Evolutionary conservation across 1,140 invertebrate species (phyloP).

Genomic region (Cheumatopsyche charites): DNA sequence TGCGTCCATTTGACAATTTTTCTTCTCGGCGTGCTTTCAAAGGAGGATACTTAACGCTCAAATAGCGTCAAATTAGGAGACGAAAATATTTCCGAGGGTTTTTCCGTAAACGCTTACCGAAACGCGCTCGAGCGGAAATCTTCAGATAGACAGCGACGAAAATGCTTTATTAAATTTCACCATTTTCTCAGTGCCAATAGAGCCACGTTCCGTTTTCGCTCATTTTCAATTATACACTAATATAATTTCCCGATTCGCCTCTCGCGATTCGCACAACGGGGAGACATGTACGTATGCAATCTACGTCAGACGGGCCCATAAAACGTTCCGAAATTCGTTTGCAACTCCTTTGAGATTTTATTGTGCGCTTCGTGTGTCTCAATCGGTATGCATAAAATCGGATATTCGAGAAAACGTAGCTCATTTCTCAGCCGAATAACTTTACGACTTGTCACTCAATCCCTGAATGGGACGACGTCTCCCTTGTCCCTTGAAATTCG

Average conservation of each 20-base stretch:
- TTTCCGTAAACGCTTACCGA: constrained; percentile 7
- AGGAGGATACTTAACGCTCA: constrained; percentile 24
- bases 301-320: too few relatives aligned
- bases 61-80: constrained; percentile 26
- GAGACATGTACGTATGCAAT: too few relatives aligned
- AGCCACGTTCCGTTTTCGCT: too few relatives aligned
- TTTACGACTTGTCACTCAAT: constrained; percentile 31
- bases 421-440: constrained; percentile 20
- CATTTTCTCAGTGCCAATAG: background rate
- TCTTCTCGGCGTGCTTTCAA: constrained; percentile 14
- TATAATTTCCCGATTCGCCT: too few relatives aligned
- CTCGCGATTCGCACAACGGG: too few relatives aligned
- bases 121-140: constrained; percentile 10
- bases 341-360: background rate
- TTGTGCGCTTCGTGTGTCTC: constrained; percentile 13
- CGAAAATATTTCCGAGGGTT: constrained; percentile 18
- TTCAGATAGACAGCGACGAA: background rate
- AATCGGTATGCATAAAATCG: constrained; percentile 2
- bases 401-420: background rate
- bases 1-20: constrained; percentile 17
- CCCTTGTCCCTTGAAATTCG: too few relatives aligned
- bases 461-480: background rate
- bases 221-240: too few relatives aligned
- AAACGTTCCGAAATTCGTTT: too few relatives aligned
- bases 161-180: constrained; percentile 10